Evolutionary conservation across 2,113 vertebrate species (phyloP).

Genomic region (Capra hircus): DNA sequence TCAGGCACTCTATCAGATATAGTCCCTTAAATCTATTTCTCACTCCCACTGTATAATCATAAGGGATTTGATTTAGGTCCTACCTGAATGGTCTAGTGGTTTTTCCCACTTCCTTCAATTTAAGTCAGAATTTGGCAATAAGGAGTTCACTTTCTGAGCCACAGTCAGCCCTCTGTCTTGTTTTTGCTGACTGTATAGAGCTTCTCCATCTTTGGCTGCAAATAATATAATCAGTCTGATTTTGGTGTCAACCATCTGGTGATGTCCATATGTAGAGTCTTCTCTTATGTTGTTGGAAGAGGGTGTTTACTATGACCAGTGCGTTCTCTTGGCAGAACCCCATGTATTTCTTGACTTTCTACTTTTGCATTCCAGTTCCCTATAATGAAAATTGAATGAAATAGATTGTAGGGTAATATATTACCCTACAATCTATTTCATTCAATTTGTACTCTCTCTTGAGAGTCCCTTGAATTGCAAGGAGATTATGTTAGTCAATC

Average conservation of each 20-base stretch:
- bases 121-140: not conserved
- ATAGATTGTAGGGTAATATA: not conserved
- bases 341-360: not conserved
- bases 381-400: not conserved
- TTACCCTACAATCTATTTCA: not conserved
- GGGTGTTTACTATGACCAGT: not conserved
- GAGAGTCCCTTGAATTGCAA: too few species aligned
- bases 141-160: not conserved
- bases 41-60: not conserved
- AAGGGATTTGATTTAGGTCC: not conserved
- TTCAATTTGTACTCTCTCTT: not conserved
- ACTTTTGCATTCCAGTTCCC: not conserved
- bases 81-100: not conserved
- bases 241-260: not conserved
- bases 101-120: not conserved
- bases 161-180: not conserved
- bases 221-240: not conserved
- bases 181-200: not conserved
- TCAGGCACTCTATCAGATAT: not conserved
- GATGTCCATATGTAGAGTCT: not conserved
- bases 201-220: not conserved
- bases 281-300: not conserved
- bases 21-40: not conserved
- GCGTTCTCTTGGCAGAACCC: rapidly evolving
- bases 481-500: too few species aligned